phyloP scores from a whole-genome alignment of 1,140 invertebrate species.

The Saccostrea cuccullata region DNA sequence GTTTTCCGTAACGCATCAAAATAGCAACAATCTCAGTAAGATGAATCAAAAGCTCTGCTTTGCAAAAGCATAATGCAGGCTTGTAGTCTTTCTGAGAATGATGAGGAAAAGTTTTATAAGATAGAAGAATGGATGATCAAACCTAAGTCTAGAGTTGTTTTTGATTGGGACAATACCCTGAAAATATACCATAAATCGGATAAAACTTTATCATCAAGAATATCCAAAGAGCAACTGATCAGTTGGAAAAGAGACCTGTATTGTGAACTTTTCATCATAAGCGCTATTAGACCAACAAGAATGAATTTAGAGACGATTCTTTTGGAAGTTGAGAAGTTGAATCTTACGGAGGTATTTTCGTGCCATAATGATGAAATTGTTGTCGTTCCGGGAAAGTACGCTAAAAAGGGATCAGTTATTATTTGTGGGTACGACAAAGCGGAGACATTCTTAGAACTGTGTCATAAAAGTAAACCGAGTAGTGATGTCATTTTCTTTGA shows the following conservation, averaged over 20 bases:
- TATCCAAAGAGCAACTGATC: slow-evolving; percentile 34
- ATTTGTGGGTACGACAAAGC: slow-evolving; percentile 64
- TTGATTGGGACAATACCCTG: slow-evolving; percentile 63
- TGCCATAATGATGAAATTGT: slow-evolving; percentile 37
- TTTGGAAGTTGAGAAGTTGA: slow-evolving; percentile 54
- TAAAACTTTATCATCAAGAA: slow-evolving; percentile 39
- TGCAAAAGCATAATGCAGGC: background rate
- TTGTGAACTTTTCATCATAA: slow-evolving; percentile 59
- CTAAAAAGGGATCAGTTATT: slow-evolving; percentile 58
- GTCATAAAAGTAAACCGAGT: background rate
- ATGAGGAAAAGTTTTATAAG: background rate
- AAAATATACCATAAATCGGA: slow-evolving; percentile 50
- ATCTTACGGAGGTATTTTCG: slow-evolving; percentile 51
- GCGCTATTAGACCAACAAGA: slow-evolving; percentile 56
- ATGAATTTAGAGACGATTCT: slow-evolving; percentile 60
- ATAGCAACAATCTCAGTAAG: too few species aligned
- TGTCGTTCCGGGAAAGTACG: slow-evolving; percentile 50
- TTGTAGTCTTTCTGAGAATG: background rate
- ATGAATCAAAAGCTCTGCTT: too few species aligned
- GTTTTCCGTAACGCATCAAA: too few species aligned
- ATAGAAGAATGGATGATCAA: slow-evolving; percentile 35
- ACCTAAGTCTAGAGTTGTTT: slow-evolving; percentile 44
- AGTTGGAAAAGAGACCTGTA: slow-evolving; percentile 45
- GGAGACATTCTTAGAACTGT: slow-evolving; percentile 56
- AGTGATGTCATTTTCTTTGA: slow-evolving; percentile 59